Evolutionary conservation across 2,113 vertebrate genomes (phyloP), one percentile per base, ranked within the genome.

Genomic region (Ochotona curzoniae): DNA sequence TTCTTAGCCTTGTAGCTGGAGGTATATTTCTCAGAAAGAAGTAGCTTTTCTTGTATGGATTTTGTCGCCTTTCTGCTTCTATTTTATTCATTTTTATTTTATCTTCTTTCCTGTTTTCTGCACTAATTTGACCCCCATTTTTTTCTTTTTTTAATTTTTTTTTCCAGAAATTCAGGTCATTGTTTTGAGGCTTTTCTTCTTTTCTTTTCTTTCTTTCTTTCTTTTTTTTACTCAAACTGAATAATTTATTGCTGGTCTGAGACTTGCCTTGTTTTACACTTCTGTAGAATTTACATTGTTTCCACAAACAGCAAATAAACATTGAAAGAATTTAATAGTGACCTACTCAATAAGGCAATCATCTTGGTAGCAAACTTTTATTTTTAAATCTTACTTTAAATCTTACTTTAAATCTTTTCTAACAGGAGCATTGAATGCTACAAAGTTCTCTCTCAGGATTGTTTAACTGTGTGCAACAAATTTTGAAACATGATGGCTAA

Each of bases 181-280:
- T 69, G 25, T 51, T 47, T 75, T 17, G 32, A 63, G 23, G 2
- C 6, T 14, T 28, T 57, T 57, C 49, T 89, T 23, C 17, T 85
- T 85, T 88, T 32, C 38, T n/a, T n/a, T n/a, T n/a, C n/a, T n/a
- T n/a, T n/a, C n/a, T n/a, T n/a, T n/a, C n/a, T n/a, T n/a, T n/a
- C n/a, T n/a, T n/a, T n/a, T n/a, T n/a, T n/a, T 95, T 97, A 96
- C 94, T 93, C 92, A 96, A 98, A 94, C 96, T 63, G 83, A 97
- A 49, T 93, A 95, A 97, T 97, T 98, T 98, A 98, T 97, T 98
- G 98, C 97, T 98, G 95, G 93, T 98, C 96, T 97, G 95, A 96
- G 82, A 91, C 92, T 93, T 96, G 73, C 86, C 96, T 96, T 96
- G 95, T 83, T 93, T 96, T 93, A 92, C 93, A 94, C 35, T 94